A percentile compares a stretch with the other conserved stretches of the same genome.
Evolutionary conservation across 2,797 vertebrate genomes (phyloP).

Genomic region (Hippoglossus hippoglossus): DNA sequence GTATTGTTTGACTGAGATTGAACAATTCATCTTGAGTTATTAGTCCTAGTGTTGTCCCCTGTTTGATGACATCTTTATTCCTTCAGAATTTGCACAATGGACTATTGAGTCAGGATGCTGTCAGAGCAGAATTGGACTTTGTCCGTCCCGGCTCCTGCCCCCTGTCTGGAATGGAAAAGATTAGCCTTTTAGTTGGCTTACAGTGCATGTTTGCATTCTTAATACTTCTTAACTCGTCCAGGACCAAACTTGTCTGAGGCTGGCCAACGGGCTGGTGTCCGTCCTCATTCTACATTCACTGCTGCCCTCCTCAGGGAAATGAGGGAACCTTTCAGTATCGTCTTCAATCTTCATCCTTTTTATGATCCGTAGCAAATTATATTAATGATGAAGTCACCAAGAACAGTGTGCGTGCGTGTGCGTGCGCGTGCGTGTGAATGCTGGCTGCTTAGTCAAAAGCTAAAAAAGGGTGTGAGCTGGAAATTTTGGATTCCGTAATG

Average conservation of each 20-base stretch:
- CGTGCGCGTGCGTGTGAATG: neutral
- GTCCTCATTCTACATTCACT: conserved; percentile 32
- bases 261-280: conserved; percentile 29
- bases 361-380: conserved; percentile 25
- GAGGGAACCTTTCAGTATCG: neutral
- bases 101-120: conserved; percentile 74
- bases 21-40: conserved; percentile 50
- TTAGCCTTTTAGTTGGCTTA: conserved; percentile 72
- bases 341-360: conserved; percentile 25
- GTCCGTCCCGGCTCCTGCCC: conserved; percentile 60
- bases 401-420: neutral
- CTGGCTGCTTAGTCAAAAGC: conserved; percentile 3
- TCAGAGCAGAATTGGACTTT: conserved; percentile 50
- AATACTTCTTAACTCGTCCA: conserved; percentile 58
- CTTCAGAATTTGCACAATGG: conserved; percentile 60
- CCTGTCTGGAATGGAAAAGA: conserved; percentile 78
- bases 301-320: conserved; percentile 65
- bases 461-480: conserved; percentile 19
- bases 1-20: conserved; percentile 27
- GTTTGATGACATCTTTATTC: conserved; percentile 61
- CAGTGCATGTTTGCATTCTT: conserved; percentile 74
- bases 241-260: conserved; percentile 44
- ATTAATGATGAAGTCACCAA: neutral
- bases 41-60: conserved; percentile 29
- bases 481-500: conserved; percentile 9